Conservation (phyloP, 2,113 vertebrate species). For the Scatophagus argus region DNA sequence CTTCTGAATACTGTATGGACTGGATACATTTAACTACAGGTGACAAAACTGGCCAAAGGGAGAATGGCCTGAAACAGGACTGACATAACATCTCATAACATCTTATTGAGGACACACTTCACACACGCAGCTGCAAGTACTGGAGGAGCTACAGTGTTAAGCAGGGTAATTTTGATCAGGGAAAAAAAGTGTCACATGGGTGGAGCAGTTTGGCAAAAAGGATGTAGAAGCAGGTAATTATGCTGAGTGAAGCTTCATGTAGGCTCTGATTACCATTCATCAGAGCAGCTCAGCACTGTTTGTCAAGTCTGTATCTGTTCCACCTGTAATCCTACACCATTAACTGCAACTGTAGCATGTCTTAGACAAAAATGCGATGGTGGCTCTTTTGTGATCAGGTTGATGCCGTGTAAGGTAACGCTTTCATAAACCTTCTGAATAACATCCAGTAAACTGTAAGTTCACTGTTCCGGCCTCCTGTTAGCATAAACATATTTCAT, state of each 20-base stretch:
- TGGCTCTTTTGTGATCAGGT: not conserved
- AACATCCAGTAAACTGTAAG: not conserved
- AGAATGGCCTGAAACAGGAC: not conserved
- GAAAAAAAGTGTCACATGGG: not conserved
- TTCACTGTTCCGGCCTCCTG: not conserved
- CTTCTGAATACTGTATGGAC: too few relatives aligned
- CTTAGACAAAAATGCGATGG: not conserved
- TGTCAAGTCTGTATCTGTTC: slow-evolving; percentile 17
- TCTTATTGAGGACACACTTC: not conserved
- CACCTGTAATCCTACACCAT: not conserved
- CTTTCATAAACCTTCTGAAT: not conserved
- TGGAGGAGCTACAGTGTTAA: not conserved
- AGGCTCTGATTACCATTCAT: slow-evolving; percentile 32
- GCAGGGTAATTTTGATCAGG: not conserved
- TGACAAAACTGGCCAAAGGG: not conserved
- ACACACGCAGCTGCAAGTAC: not conserved
- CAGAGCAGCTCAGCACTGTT: slow-evolving; percentile 23
- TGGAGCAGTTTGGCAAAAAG: not conserved
- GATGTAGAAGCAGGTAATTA: slow-evolving; percentile 21
- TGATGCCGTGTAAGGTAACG: not conserved
- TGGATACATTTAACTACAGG: not conserved
- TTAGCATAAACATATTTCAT: not conserved
- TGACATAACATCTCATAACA: not conserved
- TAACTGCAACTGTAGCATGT: not conserved
- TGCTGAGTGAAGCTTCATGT: not conserved